phyloP scores from a whole-genome alignment of 2,888 invertebrate species.

The Mactromeris polynyma region DNA sequence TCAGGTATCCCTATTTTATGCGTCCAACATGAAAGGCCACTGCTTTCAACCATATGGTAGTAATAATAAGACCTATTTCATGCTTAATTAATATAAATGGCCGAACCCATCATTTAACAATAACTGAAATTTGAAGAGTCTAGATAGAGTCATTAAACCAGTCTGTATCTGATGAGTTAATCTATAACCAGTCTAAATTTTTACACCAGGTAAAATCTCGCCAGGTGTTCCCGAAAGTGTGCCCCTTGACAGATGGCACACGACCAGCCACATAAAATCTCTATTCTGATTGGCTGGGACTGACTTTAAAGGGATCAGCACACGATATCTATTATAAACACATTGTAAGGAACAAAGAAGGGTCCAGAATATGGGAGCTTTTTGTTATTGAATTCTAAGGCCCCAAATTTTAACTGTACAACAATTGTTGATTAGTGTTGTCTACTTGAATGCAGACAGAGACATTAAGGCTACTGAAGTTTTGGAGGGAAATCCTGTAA shows the following conservation, averaged over 20 bases:
- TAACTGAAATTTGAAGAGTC: constrained; percentile 29
- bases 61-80: constrained; percentile 40
- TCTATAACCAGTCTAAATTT: constrained; percentile 42
- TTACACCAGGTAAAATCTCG: constrained; percentile 50
- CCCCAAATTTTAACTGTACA: constrained; percentile 12
- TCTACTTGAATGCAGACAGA: background rate
- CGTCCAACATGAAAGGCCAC: constrained; percentile 1
- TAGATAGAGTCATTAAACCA: constrained; percentile 46
- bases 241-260: constrained; percentile 68
- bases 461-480: constrained; percentile 22
- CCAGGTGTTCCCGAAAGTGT: constrained; percentile 71
- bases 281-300: constrained; percentile 38
- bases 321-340: constrained; percentile 1
- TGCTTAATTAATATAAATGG: constrained; percentile 39
- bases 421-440: constrained; percentile 33
- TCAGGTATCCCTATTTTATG: background rate
- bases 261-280: constrained; percentile 55
- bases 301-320: constrained; percentile 13
- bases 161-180: constrained; percentile 47
- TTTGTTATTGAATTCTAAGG: constrained; percentile 16
- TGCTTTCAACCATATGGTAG: constrained; percentile 23
- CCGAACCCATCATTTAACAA: background rate
- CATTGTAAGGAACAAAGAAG: constrained; percentile 14
- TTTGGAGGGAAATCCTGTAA: constrained; percentile 50
- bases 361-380: constrained; percentile 10